A percentile compares a stretch with the other conserved stretches of the same genome.
Conservation (phyloP, 2,888 invertebrate genomes). For the Calameuta idolon region DNA sequence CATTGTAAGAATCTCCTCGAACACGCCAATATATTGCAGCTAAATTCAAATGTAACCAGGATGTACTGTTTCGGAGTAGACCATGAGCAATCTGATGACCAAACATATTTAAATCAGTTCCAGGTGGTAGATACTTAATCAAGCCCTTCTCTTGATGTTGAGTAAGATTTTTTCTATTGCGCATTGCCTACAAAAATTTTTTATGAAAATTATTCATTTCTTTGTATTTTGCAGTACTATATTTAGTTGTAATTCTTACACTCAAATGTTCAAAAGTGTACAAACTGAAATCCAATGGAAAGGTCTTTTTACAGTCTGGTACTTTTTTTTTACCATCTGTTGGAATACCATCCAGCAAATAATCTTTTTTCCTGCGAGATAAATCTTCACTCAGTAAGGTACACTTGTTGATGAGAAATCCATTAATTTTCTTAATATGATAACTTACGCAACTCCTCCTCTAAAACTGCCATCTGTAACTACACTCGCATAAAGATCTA, state of each 20-base stretch:
- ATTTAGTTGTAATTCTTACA: slow-evolving; percentile 52
- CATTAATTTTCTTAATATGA: too few species aligned
- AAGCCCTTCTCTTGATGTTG: slow-evolving; percentile 70
- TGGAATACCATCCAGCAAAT: slow-evolving; percentile 50
- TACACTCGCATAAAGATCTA: slow-evolving; percentile 77
- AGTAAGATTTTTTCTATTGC: slow-evolving; percentile 68
- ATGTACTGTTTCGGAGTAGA: slow-evolving; percentile 76
- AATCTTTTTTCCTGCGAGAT: slow-evolving; percentile 45
- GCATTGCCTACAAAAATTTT: slow-evolving; percentile 66
- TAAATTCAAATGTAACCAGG: slow-evolving; percentile 84
- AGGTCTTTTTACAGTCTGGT: slow-evolving; percentile 76
- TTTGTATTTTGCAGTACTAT: too few species aligned
- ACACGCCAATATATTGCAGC: slow-evolving; percentile 85
- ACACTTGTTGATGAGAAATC: too few species aligned
- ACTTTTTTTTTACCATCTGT: slow-evolving; percentile 58
- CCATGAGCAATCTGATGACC: slow-evolving; percentile 76
- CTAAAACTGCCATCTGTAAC: slow-evolving; percentile 71
- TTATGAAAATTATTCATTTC: not conserved
- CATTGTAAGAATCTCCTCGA: slow-evolving; percentile 79
- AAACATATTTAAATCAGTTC: slow-evolving; percentile 67
- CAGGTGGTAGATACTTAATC: slow-evolving; percentile 63
- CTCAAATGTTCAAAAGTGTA: slow-evolving; percentile 75
- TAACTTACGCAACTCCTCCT: slow-evolving; percentile 65
- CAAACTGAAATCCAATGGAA: slow-evolving; percentile 73
- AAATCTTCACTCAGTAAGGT: too few species aligned